Percentiles rank a stretch among this genome's conserved stretches.
Conservation (phyloP, 2,888 invertebrate genomes). For the Bugula neritina region DNA sequence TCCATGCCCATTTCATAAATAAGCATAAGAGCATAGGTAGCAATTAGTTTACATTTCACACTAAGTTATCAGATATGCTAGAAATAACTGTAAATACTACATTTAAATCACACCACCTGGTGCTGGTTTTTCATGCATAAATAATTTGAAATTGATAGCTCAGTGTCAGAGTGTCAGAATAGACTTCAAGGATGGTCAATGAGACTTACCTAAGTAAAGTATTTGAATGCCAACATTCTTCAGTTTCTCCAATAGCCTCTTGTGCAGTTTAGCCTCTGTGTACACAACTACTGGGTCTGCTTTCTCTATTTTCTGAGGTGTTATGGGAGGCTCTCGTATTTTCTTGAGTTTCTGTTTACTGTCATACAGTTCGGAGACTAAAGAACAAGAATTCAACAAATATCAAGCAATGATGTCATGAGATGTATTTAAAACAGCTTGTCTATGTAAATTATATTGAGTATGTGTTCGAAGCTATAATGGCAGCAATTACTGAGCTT, state of each 20-base stretch:
- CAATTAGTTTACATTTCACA: too few species aligned
- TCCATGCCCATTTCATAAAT: too few species aligned
- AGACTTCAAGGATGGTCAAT: neutral
- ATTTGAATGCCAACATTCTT: neutral
- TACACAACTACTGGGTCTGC: neutral
- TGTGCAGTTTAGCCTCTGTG: constrained; percentile 8
- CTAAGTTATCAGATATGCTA: too few species aligned
- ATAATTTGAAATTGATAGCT: too few species aligned
- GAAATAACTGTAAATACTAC: too few species aligned
- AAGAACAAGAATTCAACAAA: neutral
- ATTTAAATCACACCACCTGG: too few species aligned
- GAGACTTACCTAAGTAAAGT: neutral
- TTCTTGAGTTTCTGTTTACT: neutral
- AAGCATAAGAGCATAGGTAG: too few species aligned
- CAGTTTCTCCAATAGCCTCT: neutral
- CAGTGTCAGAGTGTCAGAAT: too few species aligned
- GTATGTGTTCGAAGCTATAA: too few species aligned
- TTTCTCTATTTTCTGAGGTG: constrained; percentile 9
- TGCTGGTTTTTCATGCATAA: too few species aligned
- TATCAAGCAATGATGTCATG: neutral
- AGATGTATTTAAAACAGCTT: too few species aligned
- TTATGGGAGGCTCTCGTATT: constrained; percentile 4
- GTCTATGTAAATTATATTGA: neutral
- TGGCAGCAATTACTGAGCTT: neutral
- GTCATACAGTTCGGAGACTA: constrained; percentile 9